Evolutionary conservation across 2,888 invertebrate genomes (phyloP).

Genomic region (Tetrapedia diversipes): DNA sequence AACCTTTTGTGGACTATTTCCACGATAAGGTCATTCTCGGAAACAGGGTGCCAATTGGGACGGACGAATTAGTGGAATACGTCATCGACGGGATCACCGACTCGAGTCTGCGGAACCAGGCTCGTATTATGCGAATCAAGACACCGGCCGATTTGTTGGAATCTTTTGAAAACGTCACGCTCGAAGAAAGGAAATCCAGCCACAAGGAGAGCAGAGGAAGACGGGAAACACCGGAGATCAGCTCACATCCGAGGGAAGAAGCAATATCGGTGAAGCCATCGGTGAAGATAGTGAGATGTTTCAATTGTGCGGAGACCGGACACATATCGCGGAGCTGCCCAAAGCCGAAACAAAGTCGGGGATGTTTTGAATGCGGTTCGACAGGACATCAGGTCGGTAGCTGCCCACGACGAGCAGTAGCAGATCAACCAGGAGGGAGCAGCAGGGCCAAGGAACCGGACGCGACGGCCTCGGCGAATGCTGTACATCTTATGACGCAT

Average conservation of each 20-base stretch:
- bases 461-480: neutral
- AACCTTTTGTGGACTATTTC: neutral
- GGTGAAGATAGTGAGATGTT: neutral
- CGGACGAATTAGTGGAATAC: neutral
- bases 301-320: neutral
- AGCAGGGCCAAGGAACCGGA: no score
- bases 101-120: neutral
- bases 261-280: neutral
- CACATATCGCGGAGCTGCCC: neutral
- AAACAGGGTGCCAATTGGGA: neutral
- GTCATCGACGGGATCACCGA: neutral
- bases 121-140: neutral
- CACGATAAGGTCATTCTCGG: neutral
- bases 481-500: neutral
- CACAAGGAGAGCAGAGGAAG: neutral
- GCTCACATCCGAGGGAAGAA: no score
- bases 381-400: neutral
- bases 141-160: neutral
- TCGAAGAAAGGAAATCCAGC: neutral
- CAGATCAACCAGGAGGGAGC: neutral
- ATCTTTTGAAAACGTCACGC: neutral
- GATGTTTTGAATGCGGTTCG: neutral
- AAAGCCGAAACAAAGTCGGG: neutral
- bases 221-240: no score
- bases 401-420: neutral